Evolutionary conservation across 2,113 vertebrate species (phyloP).

Genomic region (Xenopus borealis): DNA sequence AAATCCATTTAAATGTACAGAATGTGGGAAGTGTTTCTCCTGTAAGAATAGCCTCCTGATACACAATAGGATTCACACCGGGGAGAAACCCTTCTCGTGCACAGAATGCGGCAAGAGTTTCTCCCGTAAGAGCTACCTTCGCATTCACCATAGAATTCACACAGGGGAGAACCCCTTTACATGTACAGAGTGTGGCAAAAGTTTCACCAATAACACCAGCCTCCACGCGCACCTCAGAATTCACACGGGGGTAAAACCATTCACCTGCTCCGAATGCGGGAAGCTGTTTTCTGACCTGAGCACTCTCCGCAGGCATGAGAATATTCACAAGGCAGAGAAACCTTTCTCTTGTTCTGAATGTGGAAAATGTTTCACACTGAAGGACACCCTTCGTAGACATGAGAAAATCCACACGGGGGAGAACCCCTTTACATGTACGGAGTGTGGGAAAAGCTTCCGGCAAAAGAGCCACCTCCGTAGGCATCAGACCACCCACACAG

Average conservation of each 20-base stretch:
- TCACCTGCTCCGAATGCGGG: conserved; percentile 53
- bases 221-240: conserved; percentile 53
- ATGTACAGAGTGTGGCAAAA: neutral
- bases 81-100: neutral
- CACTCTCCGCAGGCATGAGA: conserved; percentile 54
- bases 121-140: neutral
- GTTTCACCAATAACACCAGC: conserved; percentile 46
- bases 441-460: neutral
- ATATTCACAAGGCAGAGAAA: conserved; percentile 54
- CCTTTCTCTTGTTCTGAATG: conserved; percentile 50
- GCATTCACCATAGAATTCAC: neutral
- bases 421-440: conserved; percentile 25
- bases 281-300: conserved; percentile 53
- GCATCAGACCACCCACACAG: neutral
- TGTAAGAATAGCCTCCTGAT: conserved; percentile 15
- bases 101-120: neutral
- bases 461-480: neutral
- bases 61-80: neutral
- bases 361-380: conserved; percentile 54
- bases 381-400: conserved; percentile 53
- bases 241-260: conserved; percentile 57
- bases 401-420: conserved; percentile 54
- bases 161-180: neutral
- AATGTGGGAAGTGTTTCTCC: conserved; percentile 32
- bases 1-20: conserved; percentile 39